Base-by-base conservation (phyloP, 2,113 vertebrate species). In the Nestor notabilis region DNA sequence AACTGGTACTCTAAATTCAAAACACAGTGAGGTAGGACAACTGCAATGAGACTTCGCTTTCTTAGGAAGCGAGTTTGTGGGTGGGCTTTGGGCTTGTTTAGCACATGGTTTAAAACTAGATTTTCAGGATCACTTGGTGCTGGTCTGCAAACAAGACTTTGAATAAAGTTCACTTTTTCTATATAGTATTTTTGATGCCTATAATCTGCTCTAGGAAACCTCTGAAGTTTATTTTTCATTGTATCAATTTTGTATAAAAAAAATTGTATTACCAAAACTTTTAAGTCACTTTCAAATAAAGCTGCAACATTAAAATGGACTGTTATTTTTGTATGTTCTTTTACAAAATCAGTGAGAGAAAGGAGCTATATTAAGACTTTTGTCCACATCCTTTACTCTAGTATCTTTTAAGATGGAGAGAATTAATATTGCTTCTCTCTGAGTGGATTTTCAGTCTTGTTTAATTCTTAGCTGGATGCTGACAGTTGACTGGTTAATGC, bases 201-300 rank as follows among this genome's bases (percentile, higher is more conserved):
- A 29, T 90, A 44, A 56, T 87, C 46, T 89, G 10, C 69, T 81
- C 33, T 47, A 60, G 83, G 46, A 82, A 44, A 41, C n/a, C 56
- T 87, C 39, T 87, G 72, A 82, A 82, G 52, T 83, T 95, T 92
- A 61, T 89, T 89, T 95, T 90, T 89, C 35, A 4, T 74, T 94
- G 56, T 89, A 82, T 74, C 23, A 43, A 10, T 69, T 94, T 96
- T 93, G 69, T 95, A 89, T 82, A 0, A 39, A 29, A 83, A 20
- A 66, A 53, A 10, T 3, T 15, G 7, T 87, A 39, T 91, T 88
- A 65, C 52, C 58, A 83, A 78, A 94, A 68, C 19, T 68, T 7
- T 10, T 7, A 90, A 76, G 47, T 75, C 39, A 64, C 79, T 95
- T 95, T 68, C 39, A 89, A 96, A 96, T 97, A 97, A 97, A 96